phyloP scores from a whole-genome alignment of 1,140 invertebrate species.

The Drosophila setifemur region DNA sequence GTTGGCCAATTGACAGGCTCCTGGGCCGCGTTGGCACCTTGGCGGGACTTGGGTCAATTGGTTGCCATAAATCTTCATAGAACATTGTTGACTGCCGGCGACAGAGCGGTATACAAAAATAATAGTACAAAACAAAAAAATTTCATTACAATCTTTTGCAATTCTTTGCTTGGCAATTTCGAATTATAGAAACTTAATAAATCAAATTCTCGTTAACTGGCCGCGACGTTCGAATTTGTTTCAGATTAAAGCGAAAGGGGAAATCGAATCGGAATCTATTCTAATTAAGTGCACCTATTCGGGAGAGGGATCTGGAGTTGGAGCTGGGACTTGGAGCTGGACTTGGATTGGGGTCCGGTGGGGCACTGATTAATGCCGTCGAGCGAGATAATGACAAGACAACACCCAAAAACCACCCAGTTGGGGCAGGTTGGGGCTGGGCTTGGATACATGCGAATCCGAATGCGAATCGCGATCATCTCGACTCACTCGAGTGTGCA shows the following conservation, averaged over 20 bases:
- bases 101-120: constrained; percentile 60
- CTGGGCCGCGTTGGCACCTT: constrained; percentile 36
- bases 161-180: constrained; percentile 23
- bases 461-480: constrained; percentile 29
- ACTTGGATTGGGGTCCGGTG: background rate
- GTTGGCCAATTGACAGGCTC: constrained; percentile 28
- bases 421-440: constrained; percentile 1
- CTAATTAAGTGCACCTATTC: constrained; percentile 25
- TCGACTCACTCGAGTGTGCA: constrained; percentile 49
- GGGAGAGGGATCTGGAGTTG: background rate
- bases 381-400: constrained; percentile 58
- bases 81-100: constrained; percentile 65
- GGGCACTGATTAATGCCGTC: constrained; percentile 53
- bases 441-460: background rate
- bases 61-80: constrained; percentile 73
- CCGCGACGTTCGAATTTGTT: constrained; percentile 56
- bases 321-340: background rate
- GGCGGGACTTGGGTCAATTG: constrained; percentile 59
- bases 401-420: constrained; percentile 60
- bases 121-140: too few species aligned
- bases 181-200: constrained; percentile 70
- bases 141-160: constrained; percentile 60
- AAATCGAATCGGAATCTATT: constrained; percentile 28
- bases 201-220: constrained; percentile 73
- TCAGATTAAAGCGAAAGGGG: constrained; percentile 16